A percentile compares a stretch with the other conserved stretches of the same genome.
Evolutionary conservation across 2,888 invertebrate species (phyloP).

Genomic region (Syritta pipiens): DNA sequence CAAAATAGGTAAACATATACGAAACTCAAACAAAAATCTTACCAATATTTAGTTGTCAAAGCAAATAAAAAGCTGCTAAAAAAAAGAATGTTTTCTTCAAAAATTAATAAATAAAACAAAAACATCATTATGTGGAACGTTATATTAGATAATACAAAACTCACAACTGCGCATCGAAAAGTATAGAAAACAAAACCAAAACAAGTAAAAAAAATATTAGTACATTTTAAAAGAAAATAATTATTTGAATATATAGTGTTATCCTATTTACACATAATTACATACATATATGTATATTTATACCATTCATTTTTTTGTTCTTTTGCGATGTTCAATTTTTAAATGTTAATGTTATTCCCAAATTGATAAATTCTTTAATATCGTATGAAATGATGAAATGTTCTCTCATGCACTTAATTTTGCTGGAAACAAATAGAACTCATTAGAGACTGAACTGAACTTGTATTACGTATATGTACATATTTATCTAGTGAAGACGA

Average conservation of each 20-base stretch:
- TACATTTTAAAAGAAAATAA: constrained; percentile 11
- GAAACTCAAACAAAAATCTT: constrained; percentile 19
- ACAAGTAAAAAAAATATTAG: constrained; percentile 16
- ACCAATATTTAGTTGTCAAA: constrained; percentile 23
- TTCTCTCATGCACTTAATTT: not conserved
- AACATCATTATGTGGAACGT: constrained; percentile 5
- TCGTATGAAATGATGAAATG: not conserved
- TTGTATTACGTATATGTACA: too few relatives aligned
- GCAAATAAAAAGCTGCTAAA: constrained; percentile 5
- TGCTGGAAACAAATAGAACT: too few relatives aligned
- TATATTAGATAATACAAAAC: constrained; percentile 33
- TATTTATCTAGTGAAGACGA: too few relatives aligned
- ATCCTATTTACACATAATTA: constrained; percentile 61
- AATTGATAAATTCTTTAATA: not conserved
- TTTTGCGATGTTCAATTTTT: constrained; percentile 55
- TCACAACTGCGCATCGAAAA: constrained; percentile 66
- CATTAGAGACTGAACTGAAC: too few relatives aligned
- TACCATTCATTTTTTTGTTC: constrained; percentile 19
- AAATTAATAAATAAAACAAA: not conserved
- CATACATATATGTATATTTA: constrained; percentile 45
- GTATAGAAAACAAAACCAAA: constrained; percentile 11
- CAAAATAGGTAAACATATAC: constrained; percentile 47
- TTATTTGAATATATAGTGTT: constrained; percentile 36
- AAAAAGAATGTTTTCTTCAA: constrained; percentile 10
- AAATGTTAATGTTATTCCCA: constrained; percentile 11